Percentiles rank a stretch among this genome's conserved stretches.
These are phyloP conservation scores for Cochlearius cochlearius DNA, from an alignment of 2,113 vertebrate genomes.

Conservation along the genomic window DNA sequence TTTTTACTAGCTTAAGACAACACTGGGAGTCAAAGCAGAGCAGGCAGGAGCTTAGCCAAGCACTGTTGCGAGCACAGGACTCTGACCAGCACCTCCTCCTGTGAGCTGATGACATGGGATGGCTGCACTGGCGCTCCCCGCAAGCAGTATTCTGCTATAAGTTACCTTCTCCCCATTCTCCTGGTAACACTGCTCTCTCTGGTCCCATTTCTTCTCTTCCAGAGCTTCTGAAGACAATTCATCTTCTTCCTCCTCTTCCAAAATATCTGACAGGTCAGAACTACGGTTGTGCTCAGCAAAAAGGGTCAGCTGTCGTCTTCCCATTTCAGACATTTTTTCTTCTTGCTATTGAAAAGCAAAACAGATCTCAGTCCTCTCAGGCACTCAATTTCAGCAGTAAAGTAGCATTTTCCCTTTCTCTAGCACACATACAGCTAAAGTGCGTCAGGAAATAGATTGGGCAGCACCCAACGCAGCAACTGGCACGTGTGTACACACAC, in stretches of 20 bases:
- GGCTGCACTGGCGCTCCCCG: neutral
- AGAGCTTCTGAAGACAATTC: conserved; percentile 34
- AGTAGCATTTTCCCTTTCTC: neutral
- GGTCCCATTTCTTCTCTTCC: conserved; percentile 54
- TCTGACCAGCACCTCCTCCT: neutral
- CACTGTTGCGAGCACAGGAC: neutral
- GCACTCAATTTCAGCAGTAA: neutral
- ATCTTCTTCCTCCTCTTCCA: conserved; percentile 96
- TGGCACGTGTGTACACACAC: accelerated
- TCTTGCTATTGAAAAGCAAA: conserved; percentile 52
- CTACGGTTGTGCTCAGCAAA: conserved; percentile 84
- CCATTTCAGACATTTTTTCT: conserved; percentile 72
- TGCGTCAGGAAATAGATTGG: neutral
- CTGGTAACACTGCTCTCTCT: conserved; percentile 38
- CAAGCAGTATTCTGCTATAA: neutral
- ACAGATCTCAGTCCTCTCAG: neutral
- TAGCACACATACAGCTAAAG: neutral
- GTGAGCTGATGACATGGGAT: conserved; percentile 42
- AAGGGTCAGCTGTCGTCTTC: conserved; percentile 60
- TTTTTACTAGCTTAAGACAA: neutral
- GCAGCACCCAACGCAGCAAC: neutral
- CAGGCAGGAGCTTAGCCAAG: neutral
- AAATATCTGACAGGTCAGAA: conserved; percentile 95
- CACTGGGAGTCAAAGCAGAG: neutral
- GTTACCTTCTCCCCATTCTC: conserved; percentile 81